Base-by-base conservation (phyloP, 2,888 invertebrate species). In the Psylliodes chrysocephalus region DNA sequence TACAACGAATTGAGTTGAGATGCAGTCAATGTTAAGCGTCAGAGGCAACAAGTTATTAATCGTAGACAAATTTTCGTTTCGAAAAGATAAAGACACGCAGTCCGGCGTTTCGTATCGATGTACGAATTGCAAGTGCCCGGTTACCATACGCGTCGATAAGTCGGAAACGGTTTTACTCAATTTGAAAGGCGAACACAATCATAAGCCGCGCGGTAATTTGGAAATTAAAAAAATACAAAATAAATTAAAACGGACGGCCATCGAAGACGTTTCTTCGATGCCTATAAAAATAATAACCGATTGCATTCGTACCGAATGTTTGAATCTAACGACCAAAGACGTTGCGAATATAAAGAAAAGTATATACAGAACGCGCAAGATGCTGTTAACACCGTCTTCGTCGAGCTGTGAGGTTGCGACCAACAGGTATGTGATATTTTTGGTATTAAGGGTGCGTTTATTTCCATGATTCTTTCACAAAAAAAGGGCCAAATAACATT, bases 21-120 rank as follows among this genome's bases (percentile, higher is more conserved):
- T 49, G 49, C 28, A 49, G 30, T 46, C 46, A 1, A 46, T 46
- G 46, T 46, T 46, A n/a, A 46, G 46, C 28, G 19, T 4, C 28
- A 49, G 10, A 49, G 49, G 49, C 28, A 49, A 49, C 28, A 49
- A 49, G 25, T 49, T 49, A 8, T 19, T 49, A 28, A 49, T 49
- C 3, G 15, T 49, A 14, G 28, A 49, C 2, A 49, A 49, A 30
- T 49, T 28, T 30, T 28, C 49, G 8, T 49, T 49, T 49, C 14
- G 49, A 28, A 49, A 49, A 30, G 19, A 19, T 15, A 49, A 15
- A 10, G 42, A 47, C 22, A 47, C 28, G 12, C 22, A 47, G 15
- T 14, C 25, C 8, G 47, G 47, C 1, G 18, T 25, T 14, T 25
- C 47, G 12, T 47, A 47, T 25, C 22, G 12, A 25, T 47, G 47